These are phyloP conservation scores for Eristalis arbustorum DNA, from an alignment of 2,888 invertebrate species.

Conservation along the genomic window DNA sequence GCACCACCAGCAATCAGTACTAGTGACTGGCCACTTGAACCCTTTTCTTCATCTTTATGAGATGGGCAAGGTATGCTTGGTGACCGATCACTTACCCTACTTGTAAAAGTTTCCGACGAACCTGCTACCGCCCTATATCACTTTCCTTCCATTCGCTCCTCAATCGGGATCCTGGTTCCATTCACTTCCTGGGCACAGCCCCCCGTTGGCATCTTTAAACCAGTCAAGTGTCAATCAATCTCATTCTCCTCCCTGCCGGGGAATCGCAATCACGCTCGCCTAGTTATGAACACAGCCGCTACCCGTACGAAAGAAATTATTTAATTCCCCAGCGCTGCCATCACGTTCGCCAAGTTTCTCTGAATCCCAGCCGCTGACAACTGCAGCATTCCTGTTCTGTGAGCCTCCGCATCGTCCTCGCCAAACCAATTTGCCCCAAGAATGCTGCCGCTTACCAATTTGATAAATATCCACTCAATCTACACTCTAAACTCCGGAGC, in stretches of 20 bases:
- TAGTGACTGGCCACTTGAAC: too few relatives aligned
- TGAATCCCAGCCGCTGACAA: neutral
- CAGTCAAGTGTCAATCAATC: neutral
- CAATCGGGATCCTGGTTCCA: neutral
- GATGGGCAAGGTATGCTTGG: too few relatives aligned
- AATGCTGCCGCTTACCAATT: constrained; percentile 15
- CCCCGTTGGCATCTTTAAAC: neutral
- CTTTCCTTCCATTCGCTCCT: too few relatives aligned
- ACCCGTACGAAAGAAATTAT: neutral
- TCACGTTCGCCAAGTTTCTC: neutral
- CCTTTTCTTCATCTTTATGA: too few relatives aligned
- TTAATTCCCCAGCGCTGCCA: neutral
- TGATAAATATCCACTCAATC: constrained; percentile 5
- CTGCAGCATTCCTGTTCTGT: neutral
- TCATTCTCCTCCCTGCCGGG: neutral
- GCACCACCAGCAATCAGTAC: too few relatives aligned
- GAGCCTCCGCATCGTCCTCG: neutral
- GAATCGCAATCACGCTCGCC: neutral
- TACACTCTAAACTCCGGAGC: constrained; percentile 12
- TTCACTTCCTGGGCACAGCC: neutral
- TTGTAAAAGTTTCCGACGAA: too few relatives aligned
- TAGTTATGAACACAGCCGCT: neutral
- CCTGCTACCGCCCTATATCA: too few relatives aligned
- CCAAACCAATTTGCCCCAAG: constrained; percentile 16
- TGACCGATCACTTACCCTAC: too few relatives aligned